phyloP scores from a whole-genome alignment of 2,797 vertebrate genomes.

The Thaleichthys pacificus region DNA sequence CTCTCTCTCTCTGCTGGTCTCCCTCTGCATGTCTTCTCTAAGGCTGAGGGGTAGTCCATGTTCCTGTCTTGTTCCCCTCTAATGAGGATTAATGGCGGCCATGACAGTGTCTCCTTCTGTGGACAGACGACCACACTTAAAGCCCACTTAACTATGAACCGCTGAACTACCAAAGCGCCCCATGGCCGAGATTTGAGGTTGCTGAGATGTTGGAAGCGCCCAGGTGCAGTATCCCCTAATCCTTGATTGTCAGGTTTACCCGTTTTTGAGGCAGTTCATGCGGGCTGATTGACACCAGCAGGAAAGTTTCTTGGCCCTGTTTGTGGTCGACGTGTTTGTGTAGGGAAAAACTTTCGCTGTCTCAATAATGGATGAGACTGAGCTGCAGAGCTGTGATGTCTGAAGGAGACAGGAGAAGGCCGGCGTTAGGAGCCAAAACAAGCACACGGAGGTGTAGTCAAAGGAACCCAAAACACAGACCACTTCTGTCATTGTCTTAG shows the following conservation, averaged over 20 bases:
- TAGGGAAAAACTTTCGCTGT: conserved; percentile 27
- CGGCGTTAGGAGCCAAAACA: conserved; percentile 23
- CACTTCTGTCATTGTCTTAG: not conserved
- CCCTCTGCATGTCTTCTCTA: conserved; percentile 6
- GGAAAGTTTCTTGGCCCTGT: conserved; percentile 6
- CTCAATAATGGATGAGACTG: conserved; percentile 53
- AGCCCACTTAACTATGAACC: conserved; percentile 42
- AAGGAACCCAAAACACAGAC: conserved; percentile 2
- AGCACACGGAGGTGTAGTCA: conserved; percentile 19
- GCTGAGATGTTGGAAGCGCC: no score
- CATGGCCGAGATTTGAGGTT: conserved; percentile 19
- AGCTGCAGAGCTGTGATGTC: conserved; percentile 34
- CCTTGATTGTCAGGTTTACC: conserved; percentile 13
- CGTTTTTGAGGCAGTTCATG: conserved; percentile 42
- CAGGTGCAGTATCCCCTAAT: conserved; percentile 5
- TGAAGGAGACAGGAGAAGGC: conserved; percentile 54
- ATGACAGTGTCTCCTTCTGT: conserved; percentile 43
- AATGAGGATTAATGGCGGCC: conserved; percentile 71
- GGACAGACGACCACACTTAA: conserved; percentile 30
- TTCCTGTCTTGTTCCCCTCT: conserved; percentile 66
- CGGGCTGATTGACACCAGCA: conserved; percentile 27
- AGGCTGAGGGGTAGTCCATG: conserved; percentile 55
- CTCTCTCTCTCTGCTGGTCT: conserved; percentile 2
- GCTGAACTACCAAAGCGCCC: conserved; percentile 9
- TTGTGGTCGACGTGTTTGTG: conserved; percentile 31